These are phyloP conservation scores for Falco novaeseelandiae DNA, from an alignment of 2,797 vertebrate species.

Conservation along the genomic window DNA sequence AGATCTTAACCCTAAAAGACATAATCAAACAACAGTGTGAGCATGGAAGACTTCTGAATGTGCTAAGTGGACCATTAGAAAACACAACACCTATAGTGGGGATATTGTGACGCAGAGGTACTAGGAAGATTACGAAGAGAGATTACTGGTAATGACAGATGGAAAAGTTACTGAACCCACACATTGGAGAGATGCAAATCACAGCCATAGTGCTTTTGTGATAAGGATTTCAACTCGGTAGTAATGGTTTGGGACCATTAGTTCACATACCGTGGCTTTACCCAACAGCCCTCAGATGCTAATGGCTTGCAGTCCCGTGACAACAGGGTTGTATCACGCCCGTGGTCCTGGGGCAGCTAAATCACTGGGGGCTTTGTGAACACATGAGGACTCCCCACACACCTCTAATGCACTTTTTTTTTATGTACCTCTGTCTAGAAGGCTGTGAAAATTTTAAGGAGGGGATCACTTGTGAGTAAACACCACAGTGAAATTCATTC, in stretches of 20 bases:
- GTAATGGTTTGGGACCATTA: constrained; percentile 49
- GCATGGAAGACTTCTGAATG: constrained; percentile 2
- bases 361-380: background rate
- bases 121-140: background rate
- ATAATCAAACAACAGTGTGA: constrained; percentile 26
- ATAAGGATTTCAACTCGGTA: background rate
- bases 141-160: constrained; percentile 18
- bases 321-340: background rate
- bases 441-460: background rate
- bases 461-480: background rate
- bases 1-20: constrained; percentile 48
- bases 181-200: constrained; percentile 7
- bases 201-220: background rate
- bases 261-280: background rate
- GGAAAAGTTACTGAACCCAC: background rate
- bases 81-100: constrained; percentile 13
- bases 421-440: background rate
- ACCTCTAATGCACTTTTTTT: background rate
- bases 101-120: background rate
- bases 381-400: background rate
- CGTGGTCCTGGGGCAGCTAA: fast-evolving
- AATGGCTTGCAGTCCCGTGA: background rate
- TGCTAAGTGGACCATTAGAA: constrained; percentile 42
- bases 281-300: background rate
- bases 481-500: background rate